Percentiles rank a stretch among this genome's conserved stretches.
Evolutionary conservation across 2,888 invertebrate genomes (phyloP).

Genomic region (Euclidia mi): DNA sequence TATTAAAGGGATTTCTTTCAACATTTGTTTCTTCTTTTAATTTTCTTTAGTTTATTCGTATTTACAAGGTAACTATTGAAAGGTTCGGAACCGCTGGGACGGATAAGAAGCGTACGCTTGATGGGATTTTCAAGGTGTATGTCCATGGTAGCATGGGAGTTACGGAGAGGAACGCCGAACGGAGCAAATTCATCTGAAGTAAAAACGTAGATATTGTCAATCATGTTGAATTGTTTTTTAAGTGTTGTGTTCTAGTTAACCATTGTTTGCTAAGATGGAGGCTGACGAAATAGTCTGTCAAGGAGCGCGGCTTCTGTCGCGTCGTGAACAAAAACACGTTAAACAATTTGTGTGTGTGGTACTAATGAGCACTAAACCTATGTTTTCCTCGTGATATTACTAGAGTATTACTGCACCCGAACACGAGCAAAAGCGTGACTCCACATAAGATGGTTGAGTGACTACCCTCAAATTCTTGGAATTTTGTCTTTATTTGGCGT

Average conservation of each 20-base stretch:
- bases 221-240: background rate
- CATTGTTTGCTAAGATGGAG: no score
- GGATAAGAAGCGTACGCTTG: constrained; percentile 33
- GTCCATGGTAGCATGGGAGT: constrained; percentile 78
- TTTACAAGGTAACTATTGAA: constrained; percentile 71
- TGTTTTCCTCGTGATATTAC: no score
- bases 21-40: constrained; percentile 55
- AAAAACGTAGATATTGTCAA: constrained; percentile 25
- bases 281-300: no score
- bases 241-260: background rate
- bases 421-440: no score
- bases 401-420: no score
- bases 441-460: no score
- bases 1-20: constrained; percentile 21
- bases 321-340: no score
- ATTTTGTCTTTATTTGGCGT: no score
- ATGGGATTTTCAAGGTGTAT: constrained; percentile 66
- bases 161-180: constrained; percentile 72
- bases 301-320: background rate
- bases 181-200: constrained; percentile 67
- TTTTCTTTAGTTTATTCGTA: constrained; percentile 59
- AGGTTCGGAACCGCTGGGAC: constrained; percentile 36
- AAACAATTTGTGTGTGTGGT: no score
- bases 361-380: no score
- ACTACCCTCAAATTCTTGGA: no score